Conservation (phyloP, 1,140 invertebrate genomes). For the Pteromalus puparum region DNA sequence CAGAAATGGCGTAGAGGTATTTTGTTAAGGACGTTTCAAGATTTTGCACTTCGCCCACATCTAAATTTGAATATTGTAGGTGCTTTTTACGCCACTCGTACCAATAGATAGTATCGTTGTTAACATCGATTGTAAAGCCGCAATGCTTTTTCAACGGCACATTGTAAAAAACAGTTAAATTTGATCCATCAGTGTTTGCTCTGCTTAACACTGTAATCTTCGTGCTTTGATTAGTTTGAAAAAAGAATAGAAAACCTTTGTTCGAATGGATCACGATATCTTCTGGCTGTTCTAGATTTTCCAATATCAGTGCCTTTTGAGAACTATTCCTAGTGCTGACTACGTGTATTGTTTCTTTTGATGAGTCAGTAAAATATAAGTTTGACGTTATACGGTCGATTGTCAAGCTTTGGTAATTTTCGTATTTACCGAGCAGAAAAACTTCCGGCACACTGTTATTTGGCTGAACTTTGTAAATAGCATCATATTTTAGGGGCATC, state of each 20-base stretch:
- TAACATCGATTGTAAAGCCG: slow-evolving; percentile 21
- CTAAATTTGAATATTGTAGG: slow-evolving; percentile 20
- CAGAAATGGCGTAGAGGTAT: background rate
- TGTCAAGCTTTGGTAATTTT: slow-evolving; percentile 37
- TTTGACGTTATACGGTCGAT: background rate
- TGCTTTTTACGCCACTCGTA: slow-evolving; percentile 22
- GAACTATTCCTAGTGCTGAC: background rate
- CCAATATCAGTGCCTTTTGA: background rate
- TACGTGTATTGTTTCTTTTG: background rate
- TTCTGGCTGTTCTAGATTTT: slow-evolving; percentile 26
- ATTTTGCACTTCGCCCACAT: background rate
- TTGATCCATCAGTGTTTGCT: slow-evolving; percentile 11
- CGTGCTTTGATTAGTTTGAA: slow-evolving; percentile 18
- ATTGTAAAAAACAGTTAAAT: slow-evolving; percentile 21
- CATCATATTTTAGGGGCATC: background rate
- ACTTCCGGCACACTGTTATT: slow-evolving; percentile 12
- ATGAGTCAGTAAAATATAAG: slow-evolving; percentile 23
- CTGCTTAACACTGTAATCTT: background rate
- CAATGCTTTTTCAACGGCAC: background rate
- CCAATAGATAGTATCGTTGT: slow-evolving; percentile 39
- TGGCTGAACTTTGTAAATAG: slow-evolving; percentile 28
- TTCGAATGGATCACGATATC: slow-evolving; percentile 14
- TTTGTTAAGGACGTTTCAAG: background rate
- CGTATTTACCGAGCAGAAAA: background rate
- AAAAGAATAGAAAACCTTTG: slow-evolving; percentile 25